phyloP scores from a whole-genome alignment of 2,113 vertebrate genomes.

The Pangasianodon hypophthalmus region DNA sequence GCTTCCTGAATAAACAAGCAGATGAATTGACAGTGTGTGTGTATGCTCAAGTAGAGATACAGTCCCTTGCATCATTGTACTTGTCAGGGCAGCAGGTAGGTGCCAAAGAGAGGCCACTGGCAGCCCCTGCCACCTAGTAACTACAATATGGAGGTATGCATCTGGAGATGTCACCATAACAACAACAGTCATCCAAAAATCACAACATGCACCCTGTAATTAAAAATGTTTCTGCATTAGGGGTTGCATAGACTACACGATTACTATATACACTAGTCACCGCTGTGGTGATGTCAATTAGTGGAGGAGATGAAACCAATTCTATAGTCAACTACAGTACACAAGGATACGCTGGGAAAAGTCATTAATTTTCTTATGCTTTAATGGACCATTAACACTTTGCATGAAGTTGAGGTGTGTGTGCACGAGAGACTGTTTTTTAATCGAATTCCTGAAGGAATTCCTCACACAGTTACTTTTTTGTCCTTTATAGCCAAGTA shows the following conservation, averaged over 20 bases:
- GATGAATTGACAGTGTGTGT: neutral
- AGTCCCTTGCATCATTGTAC: constrained; percentile 25
- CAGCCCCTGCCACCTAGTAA: constrained; percentile 41
- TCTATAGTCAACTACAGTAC: neutral
- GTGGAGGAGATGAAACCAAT: neutral
- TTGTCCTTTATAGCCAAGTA: neutral
- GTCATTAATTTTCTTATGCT: neutral
- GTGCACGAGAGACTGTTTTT: neutral
- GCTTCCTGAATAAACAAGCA: neutral
- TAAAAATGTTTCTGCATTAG: neutral
- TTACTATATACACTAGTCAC: neutral
- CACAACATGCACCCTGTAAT: constrained; percentile 7
- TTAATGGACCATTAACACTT: neutral
- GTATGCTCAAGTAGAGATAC: neutral
- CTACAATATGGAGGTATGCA: neutral
- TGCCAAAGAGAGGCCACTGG: constrained; percentile 22
- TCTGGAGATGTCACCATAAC: constrained; percentile 29
- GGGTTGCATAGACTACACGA: neutral
- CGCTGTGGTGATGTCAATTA: neutral
- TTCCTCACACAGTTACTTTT: neutral
- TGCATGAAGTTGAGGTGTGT: neutral
- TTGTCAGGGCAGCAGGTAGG: neutral
- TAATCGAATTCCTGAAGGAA: neutral
- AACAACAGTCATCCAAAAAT: constrained; percentile 13
- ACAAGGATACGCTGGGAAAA: neutral